Evolutionary conservation across 2,888 invertebrate species (phyloP), one percentile per base, ranked within the genome.

Genomic region (Melikaiella ostensackeni): DNA sequence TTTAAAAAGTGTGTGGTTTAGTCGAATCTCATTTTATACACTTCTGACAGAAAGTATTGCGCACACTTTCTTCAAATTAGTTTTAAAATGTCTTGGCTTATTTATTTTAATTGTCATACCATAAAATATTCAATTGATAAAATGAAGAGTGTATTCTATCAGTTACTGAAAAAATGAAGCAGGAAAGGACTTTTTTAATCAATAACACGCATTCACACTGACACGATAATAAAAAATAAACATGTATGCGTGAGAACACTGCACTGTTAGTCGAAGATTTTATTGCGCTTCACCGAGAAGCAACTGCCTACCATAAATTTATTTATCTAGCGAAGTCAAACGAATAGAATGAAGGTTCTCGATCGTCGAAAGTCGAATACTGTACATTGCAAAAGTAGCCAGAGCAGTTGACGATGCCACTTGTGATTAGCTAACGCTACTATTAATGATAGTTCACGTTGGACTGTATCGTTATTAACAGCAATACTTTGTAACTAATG

Each of bases 341-440:
- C 78, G 75, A 75, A 81, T 79, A 77, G 64, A 59, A 64, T 75
- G 59, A 63, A 78, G 75, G 73, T 11, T 74, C 76, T 80, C 75
- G 75, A 76, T 76, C 75, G 33, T 66, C 55, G 77, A 74, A 74
- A 78, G n/a, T 66, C 50, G 61, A 79, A 77, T 80, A 82, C 66
- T 87, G 87, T 89, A 89, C 89, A 89, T 89, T 88, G 89, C 89
- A 89, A 89, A 88, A 89, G 89, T 88, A 89, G 88, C 78, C 88
- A 88, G 85, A 85, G 80, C 76, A 85, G 84, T 88, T 88, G 85
- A 87, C 85, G 83, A 83, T 82, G 80, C 75, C 79, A 82, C 70
- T 63, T 79, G 50, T 46, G 55, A 77, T 63, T 64, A 30, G 63
- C 33, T 63, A 74, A 62, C 62, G 74, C 21, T 81, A 63, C 33